Evolutionary conservation across 2,113 vertebrate genomes (phyloP), one percentile per base, ranked within the genome.

Genomic region (Ptilorrhoa leucosticta): DNA sequence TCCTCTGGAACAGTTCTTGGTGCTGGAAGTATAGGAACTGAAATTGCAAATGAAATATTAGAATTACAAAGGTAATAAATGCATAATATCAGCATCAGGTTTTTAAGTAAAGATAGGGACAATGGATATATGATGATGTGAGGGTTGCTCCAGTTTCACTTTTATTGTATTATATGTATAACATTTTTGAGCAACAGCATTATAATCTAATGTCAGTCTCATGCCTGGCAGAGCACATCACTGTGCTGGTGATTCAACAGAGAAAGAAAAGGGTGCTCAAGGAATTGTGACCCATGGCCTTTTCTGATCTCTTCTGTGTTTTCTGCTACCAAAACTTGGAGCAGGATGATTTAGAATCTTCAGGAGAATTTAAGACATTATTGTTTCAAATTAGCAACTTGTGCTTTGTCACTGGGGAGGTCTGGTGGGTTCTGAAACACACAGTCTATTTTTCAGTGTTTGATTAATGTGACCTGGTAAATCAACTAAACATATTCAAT

Each of bases 11-110:
- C 97, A 47, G 97, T 99, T 94, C 98, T 99, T 73, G 99, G 99
- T 90, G 98, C 99, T 87, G 99, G 98, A 73, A 98, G 98, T 94
- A 99, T 99, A 28, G 98, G 99, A 94, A 99, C 98, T 0, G 98
- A 99, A 95, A 99, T 99, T 63, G 98, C 98, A 88, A 99, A 99
- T 71, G 98, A 99, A 96, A 97, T 99, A 82, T 82, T 99, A 95
- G 98, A 98, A 96, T 98, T 98, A 69, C 98, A 99, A 97, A 99
- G 98, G 99, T 99, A 96, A 95, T 87, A 30, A 83, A 50, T 1
- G 5, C 47, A 54, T 69, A n/a, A 42, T 9, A 53, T 39, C 31
- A 33, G 86, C 2, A 15, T 44, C 45, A 64, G 56, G 15, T 42
- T 48, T 77, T 70, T 77, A 53, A 91, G 23, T 73, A 30, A 88